Conservation (phyloP, 2,113 vertebrate species). For the Oryzias javanicus region DNA sequence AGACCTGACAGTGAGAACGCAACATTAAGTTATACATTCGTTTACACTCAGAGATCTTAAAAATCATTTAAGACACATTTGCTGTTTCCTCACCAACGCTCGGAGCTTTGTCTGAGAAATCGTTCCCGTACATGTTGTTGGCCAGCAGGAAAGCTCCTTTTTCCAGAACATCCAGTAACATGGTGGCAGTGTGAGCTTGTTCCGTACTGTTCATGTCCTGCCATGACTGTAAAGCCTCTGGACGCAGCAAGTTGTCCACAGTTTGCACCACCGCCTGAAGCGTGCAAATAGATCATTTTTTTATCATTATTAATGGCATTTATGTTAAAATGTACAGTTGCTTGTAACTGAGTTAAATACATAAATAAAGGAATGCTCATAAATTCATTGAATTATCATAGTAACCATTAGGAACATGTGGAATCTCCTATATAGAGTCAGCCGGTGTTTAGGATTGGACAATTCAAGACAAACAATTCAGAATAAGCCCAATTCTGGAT, state of each 20-base stretch:
- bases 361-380: too few relatives aligned
- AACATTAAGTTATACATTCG: not conserved
- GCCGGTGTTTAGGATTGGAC: not conserved
- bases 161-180: constrained; percentile 90
- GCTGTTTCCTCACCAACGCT: constrained; percentile 82
- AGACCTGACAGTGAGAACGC: constrained; percentile 75
- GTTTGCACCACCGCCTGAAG: constrained; percentile 89
- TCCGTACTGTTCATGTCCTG: constrained; percentile 92
- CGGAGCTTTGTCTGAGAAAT: constrained; percentile 82
- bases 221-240: constrained; percentile 87
- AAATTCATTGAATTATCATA: not conserved
- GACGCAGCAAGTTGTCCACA: constrained; percentile 87
- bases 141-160: constrained; percentile 91
- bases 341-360: not conserved
- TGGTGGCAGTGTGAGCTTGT: constrained; percentile 91
- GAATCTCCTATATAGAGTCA: not conserved
- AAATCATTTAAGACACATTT: not conserved
- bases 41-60: not conserved
- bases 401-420: constrained; percentile 7
- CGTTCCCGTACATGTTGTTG: constrained; percentile 90
- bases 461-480: constrained; percentile 2
- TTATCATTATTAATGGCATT: not conserved
- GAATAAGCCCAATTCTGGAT: constrained; percentile 18
- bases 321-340: not conserved
- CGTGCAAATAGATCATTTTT: not conserved